Evolutionary conservation across 2,888 invertebrate genomes (phyloP), one percentile per base, ranked within the genome.

Genomic region (Diaphora mendica): DNA sequence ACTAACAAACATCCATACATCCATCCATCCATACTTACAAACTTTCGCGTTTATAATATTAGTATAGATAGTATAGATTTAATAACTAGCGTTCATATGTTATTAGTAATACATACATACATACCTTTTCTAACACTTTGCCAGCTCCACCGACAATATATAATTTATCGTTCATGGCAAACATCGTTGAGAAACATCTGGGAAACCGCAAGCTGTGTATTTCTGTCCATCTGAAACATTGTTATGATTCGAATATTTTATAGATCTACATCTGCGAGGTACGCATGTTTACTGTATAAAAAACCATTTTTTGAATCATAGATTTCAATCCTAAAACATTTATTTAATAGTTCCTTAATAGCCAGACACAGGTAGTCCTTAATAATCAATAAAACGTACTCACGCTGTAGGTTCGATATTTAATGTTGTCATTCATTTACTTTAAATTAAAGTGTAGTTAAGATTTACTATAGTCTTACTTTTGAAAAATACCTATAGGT

Each of bases 101-200:
- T 30, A 48, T 20, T n/a, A n/a, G n/a, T n/a, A n/a, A n/a, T n/a
- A n/a, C n/a, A n/a, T n/a, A n/a, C n/a, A n/a, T 62, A 33, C 68
- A 70, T 79, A 93, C 95, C 90, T 94, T 96, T 72, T 95, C 95
- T 5, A 92, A 88, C 9, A 95, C 90, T 86, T 96, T 96, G 5
- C 96, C 96, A 62, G 97, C 97, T 3, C 97, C 97, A 0, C 97
- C 97, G 73, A 97, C 95, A 55, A 97, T 89, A 85, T 96, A 97
- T 65, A 97, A 88, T 77, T 95, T 95, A 85, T 97, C 96, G 73
- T 96, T 96, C 93, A 96, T 96, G 17, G 96, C 91, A 82, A 96
- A 93, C 84, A 96, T 83, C 79, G 95, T 94, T 75, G 96, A 91
- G 90, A 96, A 93, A 93, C 95, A 95, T 82, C 95, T 91, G 2